Conservation (phyloP, 2,888 invertebrate genomes). For the Drosophila incognita region DNA sequence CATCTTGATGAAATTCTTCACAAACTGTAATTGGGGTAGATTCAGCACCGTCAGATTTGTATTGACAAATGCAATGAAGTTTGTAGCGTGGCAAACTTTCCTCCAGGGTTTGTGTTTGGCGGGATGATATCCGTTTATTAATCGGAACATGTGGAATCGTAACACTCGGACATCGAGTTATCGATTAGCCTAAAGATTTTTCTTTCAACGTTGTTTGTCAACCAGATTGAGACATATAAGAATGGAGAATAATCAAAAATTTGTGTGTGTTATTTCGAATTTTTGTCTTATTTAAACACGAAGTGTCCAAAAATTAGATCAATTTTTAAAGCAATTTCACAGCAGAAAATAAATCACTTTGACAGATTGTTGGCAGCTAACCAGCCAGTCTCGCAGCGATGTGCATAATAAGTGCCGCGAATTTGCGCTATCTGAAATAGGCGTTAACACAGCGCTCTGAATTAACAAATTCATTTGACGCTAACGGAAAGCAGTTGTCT, state of each 20-base stretch:
- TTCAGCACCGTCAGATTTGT: conserved; percentile 90
- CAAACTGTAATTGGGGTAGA: conserved; percentile 91
- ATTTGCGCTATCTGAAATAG: conserved; percentile 39
- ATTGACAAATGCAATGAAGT: conserved; percentile 89
- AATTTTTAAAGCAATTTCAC: conserved; percentile 20
- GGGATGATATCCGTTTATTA: no score
- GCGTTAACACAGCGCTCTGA: conserved; percentile 32
- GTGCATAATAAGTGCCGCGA: conserved; percentile 40
- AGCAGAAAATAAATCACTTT: conserved; percentile 14
- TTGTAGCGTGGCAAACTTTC: no score
- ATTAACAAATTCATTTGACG: conserved; percentile 27
- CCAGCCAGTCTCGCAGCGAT: conserved; percentile 30
- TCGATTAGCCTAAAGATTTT: conserved; percentile 11
- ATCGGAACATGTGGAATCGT: no score
- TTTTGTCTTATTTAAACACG: conserved; percentile 1
- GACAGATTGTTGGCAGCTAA: conserved; percentile 29
- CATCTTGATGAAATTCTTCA: conserved; percentile 91
- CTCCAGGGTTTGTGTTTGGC: no score
- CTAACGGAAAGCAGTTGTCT: conserved; percentile 43
- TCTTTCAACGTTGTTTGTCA: conserved; percentile 30
- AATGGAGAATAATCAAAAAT: conserved; percentile 50
- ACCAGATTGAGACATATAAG: conserved; percentile 13
- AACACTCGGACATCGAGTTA: no score
- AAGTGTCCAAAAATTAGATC: background rate
- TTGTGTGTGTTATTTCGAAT: conserved; percentile 44